Evolutionary conservation across 2,888 invertebrate genomes (phyloP).

Genomic region (Priocnemis perturbator): DNA sequence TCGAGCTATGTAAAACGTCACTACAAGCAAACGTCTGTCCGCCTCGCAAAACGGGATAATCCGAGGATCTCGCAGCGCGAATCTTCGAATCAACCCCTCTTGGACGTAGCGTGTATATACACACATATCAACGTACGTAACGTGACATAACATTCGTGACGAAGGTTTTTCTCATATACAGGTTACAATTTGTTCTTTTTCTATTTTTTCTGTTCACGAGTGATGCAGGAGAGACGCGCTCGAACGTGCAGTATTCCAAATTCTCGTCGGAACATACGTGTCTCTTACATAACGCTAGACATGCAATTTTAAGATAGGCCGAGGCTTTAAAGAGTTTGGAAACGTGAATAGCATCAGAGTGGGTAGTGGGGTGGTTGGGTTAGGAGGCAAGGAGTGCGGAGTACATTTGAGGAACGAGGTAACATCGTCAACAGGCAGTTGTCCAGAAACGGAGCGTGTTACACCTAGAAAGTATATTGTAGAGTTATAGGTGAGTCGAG

Average conservation of each 20-base stretch:
- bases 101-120: no score
- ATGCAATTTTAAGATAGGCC: conserved; percentile 35
- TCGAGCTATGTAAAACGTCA: conserved; percentile 35
- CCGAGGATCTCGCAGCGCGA: not conserved
- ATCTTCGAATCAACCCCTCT: conserved; percentile 8
- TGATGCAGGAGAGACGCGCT: no score
- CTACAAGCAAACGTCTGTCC: conserved; percentile 46
- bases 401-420: conserved; percentile 48
- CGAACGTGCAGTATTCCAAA: no score
- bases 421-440: conserved; percentile 51
- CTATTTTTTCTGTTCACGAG: not conserved
- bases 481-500: conserved; percentile 18
- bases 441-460: conserved; percentile 53
- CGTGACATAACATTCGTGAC: no score
- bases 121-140: no score
- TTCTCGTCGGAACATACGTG: no score
- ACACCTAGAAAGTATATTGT: conserved; percentile 60
- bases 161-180: no score
- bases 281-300: conserved; percentile 10
- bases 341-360: conserved; percentile 21
- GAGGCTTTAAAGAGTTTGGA: no score
- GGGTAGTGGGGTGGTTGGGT: no score
- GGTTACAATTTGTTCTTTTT: not conserved
- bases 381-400: not conserved
- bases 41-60: conserved; percentile 25